These are phyloP conservation scores for Erynnis tages DNA, from an alignment of 2,888 invertebrate species.

Conservation along the genomic window DNA sequence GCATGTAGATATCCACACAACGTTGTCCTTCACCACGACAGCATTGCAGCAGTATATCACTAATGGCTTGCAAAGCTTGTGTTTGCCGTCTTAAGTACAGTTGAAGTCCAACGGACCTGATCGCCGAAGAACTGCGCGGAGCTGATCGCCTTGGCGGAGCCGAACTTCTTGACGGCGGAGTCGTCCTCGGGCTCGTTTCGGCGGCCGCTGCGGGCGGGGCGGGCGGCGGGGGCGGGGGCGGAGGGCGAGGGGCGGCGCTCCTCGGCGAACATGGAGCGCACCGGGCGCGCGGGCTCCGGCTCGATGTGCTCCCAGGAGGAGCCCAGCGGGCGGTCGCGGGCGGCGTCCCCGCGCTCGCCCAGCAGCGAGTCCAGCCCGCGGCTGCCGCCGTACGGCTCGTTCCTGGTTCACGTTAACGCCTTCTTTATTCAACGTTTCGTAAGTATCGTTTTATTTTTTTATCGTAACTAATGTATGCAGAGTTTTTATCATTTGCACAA, in stretches of 20 bases:
- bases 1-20: too few relatives aligned
- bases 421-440: too few relatives aligned
- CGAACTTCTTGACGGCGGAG: slow-evolving; percentile 97
- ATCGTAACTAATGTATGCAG: too few relatives aligned
- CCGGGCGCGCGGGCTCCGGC: slow-evolving; percentile 55
- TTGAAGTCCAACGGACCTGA: too few relatives aligned
- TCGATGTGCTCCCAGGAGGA: slow-evolving; percentile 57
- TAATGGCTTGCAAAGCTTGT: too few relatives aligned
- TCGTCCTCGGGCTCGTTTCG: slow-evolving; percentile 73
- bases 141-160: slow-evolving; percentile 97
- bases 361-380: slow-evolving; percentile 33
- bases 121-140: slow-evolving; percentile 98
- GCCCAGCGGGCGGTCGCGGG: slow-evolving; percentile 26
- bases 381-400: slow-evolving; percentile 59
- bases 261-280: slow-evolving; percentile 60
- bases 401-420: slow-evolving; percentile 41
- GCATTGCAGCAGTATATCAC: too few relatives aligned
- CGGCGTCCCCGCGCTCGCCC: slow-evolving; percentile 24
- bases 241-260: slow-evolving; percentile 22
- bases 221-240: slow-evolving; percentile 28
- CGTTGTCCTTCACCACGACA: too few relatives aligned
- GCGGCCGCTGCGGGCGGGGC: slow-evolving; percentile 19
- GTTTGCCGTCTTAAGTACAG: too few relatives aligned
- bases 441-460: too few relatives aligned
- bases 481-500: too few relatives aligned